Base-by-base conservation (phyloP, 2,888 invertebrate genomes). In the Microctonus hyperodae region DNA sequence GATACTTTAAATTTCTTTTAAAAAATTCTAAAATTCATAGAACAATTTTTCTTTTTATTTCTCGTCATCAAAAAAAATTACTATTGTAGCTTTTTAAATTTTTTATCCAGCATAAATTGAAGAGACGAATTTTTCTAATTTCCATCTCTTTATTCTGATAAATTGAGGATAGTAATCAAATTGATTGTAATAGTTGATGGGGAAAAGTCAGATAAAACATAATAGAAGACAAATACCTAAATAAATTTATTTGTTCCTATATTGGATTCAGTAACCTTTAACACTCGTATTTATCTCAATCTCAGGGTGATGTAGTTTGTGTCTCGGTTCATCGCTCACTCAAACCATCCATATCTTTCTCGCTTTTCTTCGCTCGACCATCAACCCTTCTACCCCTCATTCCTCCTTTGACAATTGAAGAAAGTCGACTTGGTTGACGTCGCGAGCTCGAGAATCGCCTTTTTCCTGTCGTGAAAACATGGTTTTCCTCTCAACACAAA, bases 401-500 rank as follows among this genome's bases (percentile, higher is more conserved):
- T 25, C 11, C 25, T 23, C 13, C 44, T 44, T 44, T 51, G 25
- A 51, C 51, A 51, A 22, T 25, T 25, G 25, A n/a, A 51, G 25
- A 23, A 23, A 22, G 51, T 23, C 25, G 3, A 13, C 40, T 2
- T n/a, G n/a, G 11, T 40, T 28, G 28, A 3, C 28, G 44, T 44
- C 16, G 44, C 44, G 7, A 44, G 44, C 44, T n/a, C 16, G 20
- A 44, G 6, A 44, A 44, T 44, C 20, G 44, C 20, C 25, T 51
- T 51, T 23, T 51, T 22, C 13, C 22, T 11, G 11, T 25, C 25
- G 11, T 51, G 44, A 44, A 51, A 51, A 51, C 51, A 51, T n/a
- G 51, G 23, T 51, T 51, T 51, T 51, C 51, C 51, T 51, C 51
- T 51, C 51, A 51, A 51, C 25, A 51, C 25, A 22, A 51, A 13